Evolutionary conservation across 2,113 vertebrate genomes (phyloP).

Genomic region (Elephantulus edwardii): DNA sequence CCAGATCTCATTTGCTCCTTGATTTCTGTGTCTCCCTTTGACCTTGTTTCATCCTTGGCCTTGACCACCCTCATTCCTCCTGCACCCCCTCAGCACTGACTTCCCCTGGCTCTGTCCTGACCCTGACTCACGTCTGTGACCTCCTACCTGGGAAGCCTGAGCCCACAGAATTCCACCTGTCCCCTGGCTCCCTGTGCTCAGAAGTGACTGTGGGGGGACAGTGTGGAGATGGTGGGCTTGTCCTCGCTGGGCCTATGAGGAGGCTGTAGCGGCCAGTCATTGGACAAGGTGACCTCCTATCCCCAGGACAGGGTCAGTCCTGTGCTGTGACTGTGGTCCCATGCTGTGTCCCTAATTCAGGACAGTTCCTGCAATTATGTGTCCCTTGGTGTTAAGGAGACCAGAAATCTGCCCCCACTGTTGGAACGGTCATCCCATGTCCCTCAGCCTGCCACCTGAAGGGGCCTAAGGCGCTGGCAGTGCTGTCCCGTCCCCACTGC

Average conservation of each 20-base stretch:
- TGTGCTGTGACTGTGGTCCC: background rate
- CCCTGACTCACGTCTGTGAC: background rate
- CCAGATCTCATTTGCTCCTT: background rate
- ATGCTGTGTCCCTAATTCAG: background rate
- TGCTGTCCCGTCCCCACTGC: background rate
- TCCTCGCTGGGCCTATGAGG: background rate
- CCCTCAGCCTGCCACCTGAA: fast-evolving
- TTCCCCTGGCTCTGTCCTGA: background rate
- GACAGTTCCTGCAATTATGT: too few relatives aligned
- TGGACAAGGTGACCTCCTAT: background rate
- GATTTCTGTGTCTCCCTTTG: background rate
- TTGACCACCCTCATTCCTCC: background rate
- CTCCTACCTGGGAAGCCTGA: background rate
- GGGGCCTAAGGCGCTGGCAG: background rate
- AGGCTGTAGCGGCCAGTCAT: too few relatives aligned
- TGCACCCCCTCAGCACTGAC: background rate
- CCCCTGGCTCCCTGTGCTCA: background rate
- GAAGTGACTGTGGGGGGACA: background rate
- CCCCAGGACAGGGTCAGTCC: background rate
- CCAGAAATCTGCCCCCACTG: background rate
- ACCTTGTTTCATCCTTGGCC: background rate
- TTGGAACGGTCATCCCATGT: background rate
- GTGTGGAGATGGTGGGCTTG: too few relatives aligned
- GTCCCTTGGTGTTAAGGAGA: background rate
- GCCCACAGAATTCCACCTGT: background rate